Conservation (phyloP, 2,888 invertebrate species). For the Drosophila anceps region DNA sequence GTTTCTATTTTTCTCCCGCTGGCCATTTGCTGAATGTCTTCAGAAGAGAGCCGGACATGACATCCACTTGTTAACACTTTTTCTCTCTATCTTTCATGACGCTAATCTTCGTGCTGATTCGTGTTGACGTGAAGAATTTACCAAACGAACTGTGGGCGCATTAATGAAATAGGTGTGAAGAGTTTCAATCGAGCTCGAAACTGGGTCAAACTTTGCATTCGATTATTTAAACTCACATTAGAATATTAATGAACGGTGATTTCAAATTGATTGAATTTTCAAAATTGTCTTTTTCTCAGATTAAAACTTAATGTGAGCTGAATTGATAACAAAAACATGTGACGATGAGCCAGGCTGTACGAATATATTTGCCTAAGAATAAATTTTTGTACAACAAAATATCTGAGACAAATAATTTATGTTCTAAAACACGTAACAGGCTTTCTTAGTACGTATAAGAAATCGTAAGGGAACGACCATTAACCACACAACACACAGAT, state of each 20-base stretch:
- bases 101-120: conserved; percentile 27
- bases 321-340: not conserved
- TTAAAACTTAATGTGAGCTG: not conserved
- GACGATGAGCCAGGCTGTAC: not conserved
- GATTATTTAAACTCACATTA: not conserved
- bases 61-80: conserved; percentile 74
- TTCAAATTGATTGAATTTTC: too few species aligned
- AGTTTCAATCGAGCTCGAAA: conserved; percentile 1
- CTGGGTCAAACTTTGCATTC: conserved; percentile 5
- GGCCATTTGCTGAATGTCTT: conserved; percentile 34
- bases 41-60: conserved; percentile 54
- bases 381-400: too few species aligned
- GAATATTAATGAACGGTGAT: too few species aligned
- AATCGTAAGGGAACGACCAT: too few species aligned
- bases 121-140: conserved; percentile 51
- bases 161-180: conserved; percentile 31
- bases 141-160: conserved; percentile 11
- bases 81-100: conserved; percentile 38
- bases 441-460: too few species aligned
- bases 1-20: conserved; percentile 14
- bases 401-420: too few species aligned
- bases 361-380: too few species aligned
- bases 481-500: too few species aligned
- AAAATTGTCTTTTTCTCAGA: not conserved
- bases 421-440: too few species aligned